Conservation (phyloP, 2,113 vertebrate species). For the Acinonyx jubatus region DNA sequence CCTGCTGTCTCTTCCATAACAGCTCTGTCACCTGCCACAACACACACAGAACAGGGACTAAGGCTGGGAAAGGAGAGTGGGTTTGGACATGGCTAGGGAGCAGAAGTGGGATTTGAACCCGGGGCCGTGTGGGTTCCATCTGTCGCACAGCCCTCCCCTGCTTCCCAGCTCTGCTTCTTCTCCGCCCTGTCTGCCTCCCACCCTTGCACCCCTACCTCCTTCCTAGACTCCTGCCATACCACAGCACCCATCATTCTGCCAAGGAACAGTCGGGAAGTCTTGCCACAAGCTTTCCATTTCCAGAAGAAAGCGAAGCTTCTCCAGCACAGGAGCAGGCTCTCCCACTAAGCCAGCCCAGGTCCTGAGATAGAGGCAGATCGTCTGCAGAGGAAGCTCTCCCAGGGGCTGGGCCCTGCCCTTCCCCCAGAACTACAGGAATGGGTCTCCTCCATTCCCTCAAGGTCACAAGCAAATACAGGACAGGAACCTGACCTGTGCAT, state of each 20-base stretch:
- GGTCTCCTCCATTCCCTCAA: background rate
- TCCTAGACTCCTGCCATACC: background rate
- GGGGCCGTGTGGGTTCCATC: background rate
- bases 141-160: background rate
- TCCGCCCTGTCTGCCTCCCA: background rate
- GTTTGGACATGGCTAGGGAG: background rate
- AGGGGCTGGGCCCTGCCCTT: background rate
- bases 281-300: background rate
- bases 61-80: background rate
- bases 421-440: accelerated
- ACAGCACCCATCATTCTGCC: background rate
- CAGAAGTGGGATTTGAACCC: background rate
- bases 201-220: background rate
- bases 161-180: background rate
- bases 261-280: background rate
- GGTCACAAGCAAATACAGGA: background rate
- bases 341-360: background rate
- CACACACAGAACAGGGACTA: background rate
- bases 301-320: background rate
- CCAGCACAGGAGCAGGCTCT: background rate
- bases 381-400: too few species aligned
- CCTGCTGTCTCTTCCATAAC: background rate
- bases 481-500: background rate
- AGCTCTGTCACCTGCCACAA: too few species aligned
- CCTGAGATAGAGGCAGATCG: background rate